Conservation (phyloP, 2,113 vertebrate genomes). For the Pelecanoides urinatrix region DNA sequence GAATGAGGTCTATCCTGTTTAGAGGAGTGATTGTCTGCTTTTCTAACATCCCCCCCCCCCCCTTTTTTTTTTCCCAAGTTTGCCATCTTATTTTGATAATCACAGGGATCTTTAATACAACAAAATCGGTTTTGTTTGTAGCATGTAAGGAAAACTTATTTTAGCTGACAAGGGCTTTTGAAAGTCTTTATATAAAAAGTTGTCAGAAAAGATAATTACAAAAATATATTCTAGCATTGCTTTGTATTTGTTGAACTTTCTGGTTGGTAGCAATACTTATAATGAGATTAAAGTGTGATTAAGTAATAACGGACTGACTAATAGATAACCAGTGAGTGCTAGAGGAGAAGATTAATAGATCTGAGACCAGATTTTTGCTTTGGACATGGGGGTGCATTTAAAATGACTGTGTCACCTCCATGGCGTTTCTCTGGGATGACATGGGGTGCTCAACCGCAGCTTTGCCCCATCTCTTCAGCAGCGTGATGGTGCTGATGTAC, state of each 20-base stretch:
- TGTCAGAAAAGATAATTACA: not conserved
- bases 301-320: not conserved
- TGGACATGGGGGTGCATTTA: not conserved
- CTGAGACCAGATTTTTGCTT: not conserved
- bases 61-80: not conserved
- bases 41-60: not conserved
- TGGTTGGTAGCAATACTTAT: not conserved
- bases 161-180: not conserved
- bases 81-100: not conserved
- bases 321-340: not conserved
- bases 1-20: not conserved
- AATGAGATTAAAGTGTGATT: not conserved
- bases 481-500: not conserved
- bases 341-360: not conserved
- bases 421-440: not conserved
- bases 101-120: not conserved
- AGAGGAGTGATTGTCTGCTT: not conserved
- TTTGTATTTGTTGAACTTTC: not conserved
- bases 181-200: not conserved
- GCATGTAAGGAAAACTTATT: not conserved
- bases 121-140: not conserved
- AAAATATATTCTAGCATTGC: not conserved
- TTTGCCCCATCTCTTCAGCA: accelerated
- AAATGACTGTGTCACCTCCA: not conserved
- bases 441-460: accelerated